A percentile compares a stretch with the other conserved stretches of the same genome.
phyloP scores from a whole-genome alignment of 2,113 vertebrate genomes.

The Solea solea region DNA sequence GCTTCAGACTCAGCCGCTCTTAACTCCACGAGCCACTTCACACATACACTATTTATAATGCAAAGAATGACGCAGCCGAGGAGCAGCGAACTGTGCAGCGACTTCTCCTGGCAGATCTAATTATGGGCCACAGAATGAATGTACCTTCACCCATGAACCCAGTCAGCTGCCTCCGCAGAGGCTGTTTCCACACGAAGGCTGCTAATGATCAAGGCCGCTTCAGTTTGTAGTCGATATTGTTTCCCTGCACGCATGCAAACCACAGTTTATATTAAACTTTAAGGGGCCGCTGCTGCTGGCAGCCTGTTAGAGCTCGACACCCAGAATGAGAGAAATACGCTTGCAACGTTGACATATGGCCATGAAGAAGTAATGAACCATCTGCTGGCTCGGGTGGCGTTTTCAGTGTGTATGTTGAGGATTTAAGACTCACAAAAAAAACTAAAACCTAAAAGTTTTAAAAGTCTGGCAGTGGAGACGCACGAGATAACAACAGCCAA shows the following conservation, averaged over 20 bases:
- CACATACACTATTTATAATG: conserved; percentile 32
- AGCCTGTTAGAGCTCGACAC: conserved; percentile 5
- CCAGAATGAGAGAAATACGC: conserved; percentile 27
- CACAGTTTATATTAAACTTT: conserved; percentile 43
- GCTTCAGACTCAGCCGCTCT: conserved; percentile 6
- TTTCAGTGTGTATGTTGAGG: conserved; percentile 5
- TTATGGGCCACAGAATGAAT: conserved; percentile 57
- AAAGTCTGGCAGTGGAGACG: conserved; percentile 27
- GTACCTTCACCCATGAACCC: conserved; percentile 45
- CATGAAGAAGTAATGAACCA: conserved; percentile 53
- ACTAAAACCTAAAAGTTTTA: conserved; percentile 19
- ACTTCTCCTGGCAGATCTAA: conserved; percentile 62
- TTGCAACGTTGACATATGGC: conserved; percentile 23
- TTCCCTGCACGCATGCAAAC: conserved; percentile 17
- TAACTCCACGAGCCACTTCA: neutral
- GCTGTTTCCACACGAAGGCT: neutral
- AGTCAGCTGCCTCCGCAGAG: conserved; percentile 27
- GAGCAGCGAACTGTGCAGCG: conserved; percentile 13
- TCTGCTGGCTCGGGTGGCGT: conserved; percentile 46
- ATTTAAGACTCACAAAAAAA: conserved; percentile 13
- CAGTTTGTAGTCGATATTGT: neutral
- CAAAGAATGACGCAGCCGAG: conserved; percentile 19
- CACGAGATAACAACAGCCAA: conserved; percentile 45
- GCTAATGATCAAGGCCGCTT: conserved; percentile 40
- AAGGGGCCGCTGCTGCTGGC: conserved; percentile 1